These are phyloP conservation scores for Drosophila percnosoma DNA, from an alignment of 2,888 invertebrate genomes.

Conservation along the genomic window DNA sequence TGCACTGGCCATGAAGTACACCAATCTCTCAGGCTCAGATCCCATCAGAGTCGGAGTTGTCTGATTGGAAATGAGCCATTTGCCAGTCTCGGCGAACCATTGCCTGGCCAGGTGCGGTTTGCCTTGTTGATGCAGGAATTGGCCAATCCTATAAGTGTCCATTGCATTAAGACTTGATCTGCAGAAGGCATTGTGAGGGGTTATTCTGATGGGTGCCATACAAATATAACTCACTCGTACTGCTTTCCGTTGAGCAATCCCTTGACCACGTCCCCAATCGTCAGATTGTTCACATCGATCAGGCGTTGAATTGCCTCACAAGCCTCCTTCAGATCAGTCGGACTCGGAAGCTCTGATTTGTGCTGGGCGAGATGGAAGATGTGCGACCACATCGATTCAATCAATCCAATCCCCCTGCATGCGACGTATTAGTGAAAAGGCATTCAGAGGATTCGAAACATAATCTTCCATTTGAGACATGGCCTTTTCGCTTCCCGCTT, in stretches of 20 bases:
- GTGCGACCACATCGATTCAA: no score
- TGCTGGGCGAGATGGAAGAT: conserved; percentile 33
- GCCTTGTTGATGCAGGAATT: conserved; percentile 34
- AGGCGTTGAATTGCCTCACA: conserved; percentile 95
- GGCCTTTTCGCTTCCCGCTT: no score
- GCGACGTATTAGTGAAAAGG: conserved; percentile 56
- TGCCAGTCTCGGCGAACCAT: conserved; percentile 64
- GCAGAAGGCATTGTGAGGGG: background rate
- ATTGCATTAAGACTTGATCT: conserved; percentile 64
- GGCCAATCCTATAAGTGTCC: conserved; percentile 70
- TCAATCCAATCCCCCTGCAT: conserved; percentile 78
- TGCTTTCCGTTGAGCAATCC: conserved; percentile 93
- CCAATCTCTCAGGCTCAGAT: conserved; percentile 21
- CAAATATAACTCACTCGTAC: conserved; percentile 86
- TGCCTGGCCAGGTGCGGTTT: conserved; percentile 44
- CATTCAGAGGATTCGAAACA: no score
- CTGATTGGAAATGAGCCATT: conserved; percentile 17
- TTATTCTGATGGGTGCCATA: background rate
- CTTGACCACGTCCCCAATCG: conserved; percentile 91
- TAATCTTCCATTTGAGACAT: no score
- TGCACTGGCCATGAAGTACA: conserved; percentile 55
- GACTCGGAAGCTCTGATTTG: conserved; percentile 87
- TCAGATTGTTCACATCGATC: conserved; percentile 95
- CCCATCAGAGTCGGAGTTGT: conserved; percentile 13
- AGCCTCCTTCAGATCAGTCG: conserved; percentile 96